Percentiles rank a stretch among this genome's conserved stretches.
phyloP scores from a whole-genome alignment of 2,113 vertebrate genomes.

The Seriola quinqueradiata region DNA sequence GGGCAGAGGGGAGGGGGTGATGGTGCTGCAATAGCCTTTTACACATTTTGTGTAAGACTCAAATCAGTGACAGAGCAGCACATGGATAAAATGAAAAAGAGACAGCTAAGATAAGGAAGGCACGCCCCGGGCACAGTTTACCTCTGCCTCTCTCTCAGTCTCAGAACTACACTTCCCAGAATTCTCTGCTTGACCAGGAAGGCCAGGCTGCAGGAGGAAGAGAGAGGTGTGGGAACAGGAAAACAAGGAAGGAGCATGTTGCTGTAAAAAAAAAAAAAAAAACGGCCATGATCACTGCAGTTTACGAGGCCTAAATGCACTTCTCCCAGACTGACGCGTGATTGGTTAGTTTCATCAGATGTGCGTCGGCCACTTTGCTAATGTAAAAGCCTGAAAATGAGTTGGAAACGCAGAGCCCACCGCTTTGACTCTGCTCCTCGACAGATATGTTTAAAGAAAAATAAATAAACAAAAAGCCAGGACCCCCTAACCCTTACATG shows the following conservation, averaged over 20 bases:
- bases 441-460: slow-evolving; percentile 61
- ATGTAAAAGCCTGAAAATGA: slow-evolving; percentile 58
- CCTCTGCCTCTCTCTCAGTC: slow-evolving; percentile 62
- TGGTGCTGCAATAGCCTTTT: slow-evolving; percentile 57
- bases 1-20: slow-evolving; percentile 18
- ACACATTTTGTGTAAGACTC: slow-evolving; percentile 57
- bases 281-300: slow-evolving; percentile 4
- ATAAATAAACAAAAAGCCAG: slow-evolving; percentile 73
- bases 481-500: slow-evolving; percentile 74
- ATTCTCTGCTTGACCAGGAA: slow-evolving; percentile 63
- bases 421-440: slow-evolving; percentile 60
- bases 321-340: slow-evolving; percentile 51
- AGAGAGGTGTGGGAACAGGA: slow-evolving; percentile 40
- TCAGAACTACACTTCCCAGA: slow-evolving; percentile 76
- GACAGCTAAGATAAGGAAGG: slow-evolving; percentile 24
- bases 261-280: slow-evolving; percentile 5
- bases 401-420: slow-evolving; percentile 48
- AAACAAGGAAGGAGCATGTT: slow-evolving; percentile 49
- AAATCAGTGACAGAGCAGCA: slow-evolving; percentile 58
- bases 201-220: slow-evolving; percentile 52
- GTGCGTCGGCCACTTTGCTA: slow-evolving; percentile 45
- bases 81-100: slow-evolving; percentile 44
- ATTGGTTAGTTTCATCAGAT: slow-evolving; percentile 35
- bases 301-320: slow-evolving; percentile 48
- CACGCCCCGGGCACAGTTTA: slow-evolving; percentile 41